Base-by-base conservation (phyloP, 2,113 vertebrate species). In the Eurystomus gularis region DNA sequence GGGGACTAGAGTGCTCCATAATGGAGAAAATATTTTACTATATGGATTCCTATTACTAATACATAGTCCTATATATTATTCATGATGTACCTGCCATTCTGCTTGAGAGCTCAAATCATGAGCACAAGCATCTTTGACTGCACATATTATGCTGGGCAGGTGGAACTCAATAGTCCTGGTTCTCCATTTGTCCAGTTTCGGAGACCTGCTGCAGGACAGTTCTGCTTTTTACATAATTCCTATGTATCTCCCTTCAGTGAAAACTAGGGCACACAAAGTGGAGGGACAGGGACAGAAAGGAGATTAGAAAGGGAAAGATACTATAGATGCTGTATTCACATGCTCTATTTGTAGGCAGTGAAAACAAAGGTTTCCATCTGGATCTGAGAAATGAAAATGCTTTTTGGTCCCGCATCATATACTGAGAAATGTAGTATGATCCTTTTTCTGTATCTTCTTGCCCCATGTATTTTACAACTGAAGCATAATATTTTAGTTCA, bases 201-300 rank as follows among this genome's bases (percentile, higher is more conserved):
- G 14, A 18, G 6, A 79, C 21, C 10, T 73, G 9, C 49, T 60
- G 35, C 16, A 71, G 29, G 35, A 33, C 21, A 20, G 4, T 6
- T 80, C 10, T 83, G 3, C 31, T 25, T 39, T 80, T 90, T 62
- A 18, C 17, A 5, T 1, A 44, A 44, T 2, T 4, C 26, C 11
- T 31, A 2, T 4, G 1, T 42, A 21, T 58, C 13, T 88, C 2
- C 19, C 5, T 17, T 21, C 11, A 48, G 19, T 24, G 25, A 21
- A 78, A 70, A 31, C 8, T 8, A 40, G 37, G 23, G 6, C 13
- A 31, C 7, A 18, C 0, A 0, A 13, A 37, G 2, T 5, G 29
- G 23, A 54, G 33, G 6, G 7, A 3, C 16, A 48, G 29, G 17
- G 5, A 26, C 8, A 73, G 44, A 57, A 90, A n/a, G 20, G 11